These are phyloP conservation scores for Panurus biarmicus DNA, from an alignment of 2,113 vertebrate genomes.

Conservation along the genomic window DNA sequence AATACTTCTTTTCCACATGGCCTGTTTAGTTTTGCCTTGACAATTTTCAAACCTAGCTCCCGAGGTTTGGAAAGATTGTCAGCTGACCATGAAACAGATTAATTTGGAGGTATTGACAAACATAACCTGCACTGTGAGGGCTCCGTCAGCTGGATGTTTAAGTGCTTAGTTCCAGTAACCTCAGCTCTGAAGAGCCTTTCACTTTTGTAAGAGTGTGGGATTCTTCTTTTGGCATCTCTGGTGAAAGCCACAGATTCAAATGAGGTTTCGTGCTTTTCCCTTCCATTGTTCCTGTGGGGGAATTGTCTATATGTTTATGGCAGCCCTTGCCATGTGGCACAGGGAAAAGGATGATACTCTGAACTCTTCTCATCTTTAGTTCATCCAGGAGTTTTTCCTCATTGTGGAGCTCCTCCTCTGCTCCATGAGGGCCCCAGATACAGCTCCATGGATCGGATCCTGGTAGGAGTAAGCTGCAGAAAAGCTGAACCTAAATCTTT, in stretches of 20 bases:
- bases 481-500: background rate
- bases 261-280: background rate
- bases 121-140: background rate
- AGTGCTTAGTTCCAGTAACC: background rate
- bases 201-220: background rate
- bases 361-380: background rate
- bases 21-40: background rate
- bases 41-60: background rate
- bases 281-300: background rate
- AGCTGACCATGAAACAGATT: background rate
- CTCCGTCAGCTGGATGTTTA: background rate
- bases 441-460: background rate
- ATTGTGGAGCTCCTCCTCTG: background rate
- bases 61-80: background rate
- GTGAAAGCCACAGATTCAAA: background rate
- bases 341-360: background rate
- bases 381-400: background rate
- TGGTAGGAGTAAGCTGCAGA: background rate
- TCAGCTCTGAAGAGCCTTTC: background rate
- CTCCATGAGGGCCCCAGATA: background rate
- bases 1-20: background rate
- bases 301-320: background rate
- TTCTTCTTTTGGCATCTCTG: background rate
- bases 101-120: background rate
- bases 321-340: background rate